Evolutionary conservation across 2,113 vertebrate genomes (phyloP).

Genomic region (Suricata suricatta): DNA sequence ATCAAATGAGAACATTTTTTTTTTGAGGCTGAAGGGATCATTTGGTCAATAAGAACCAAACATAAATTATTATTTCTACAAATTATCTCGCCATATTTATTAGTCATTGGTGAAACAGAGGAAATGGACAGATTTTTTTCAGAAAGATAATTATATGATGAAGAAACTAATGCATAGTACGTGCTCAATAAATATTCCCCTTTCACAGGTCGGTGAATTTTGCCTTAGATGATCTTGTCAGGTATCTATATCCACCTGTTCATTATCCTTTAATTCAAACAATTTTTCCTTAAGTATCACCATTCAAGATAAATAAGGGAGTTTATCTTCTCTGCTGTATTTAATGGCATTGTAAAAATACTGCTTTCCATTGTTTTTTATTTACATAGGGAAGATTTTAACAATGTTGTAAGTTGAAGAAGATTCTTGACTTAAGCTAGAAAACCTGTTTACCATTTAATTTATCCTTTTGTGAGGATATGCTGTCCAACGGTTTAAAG

Average conservation of each 20-base stretch:
- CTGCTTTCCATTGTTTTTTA: not conserved
- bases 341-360: slow-evolving; percentile 8
- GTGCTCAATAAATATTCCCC: not conserved
- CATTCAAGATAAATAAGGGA: not conserved
- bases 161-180: not conserved
- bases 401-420: slow-evolving; percentile 14
- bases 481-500: not conserved
- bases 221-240: not conserved
- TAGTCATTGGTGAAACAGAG: not conserved
- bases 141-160: not conserved
- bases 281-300: not conserved
- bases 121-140: not conserved
- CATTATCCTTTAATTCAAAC: slow-evolving; percentile 8
- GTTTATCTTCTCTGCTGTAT: not conserved
- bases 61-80: not conserved
- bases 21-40: not conserved
- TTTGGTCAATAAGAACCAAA: not conserved
- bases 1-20: not conserved
- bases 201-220: not conserved
- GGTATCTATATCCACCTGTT: not conserved
- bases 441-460: slow-evolving; percentile 39
- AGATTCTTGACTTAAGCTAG: not conserved
- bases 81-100: not conserved
- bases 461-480: slow-evolving; percentile 20
- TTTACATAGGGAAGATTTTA: not conserved